Evolutionary conservation across 2,113 vertebrate genomes (phyloP).

Genomic region (Chlamydotis undulata): DNA sequence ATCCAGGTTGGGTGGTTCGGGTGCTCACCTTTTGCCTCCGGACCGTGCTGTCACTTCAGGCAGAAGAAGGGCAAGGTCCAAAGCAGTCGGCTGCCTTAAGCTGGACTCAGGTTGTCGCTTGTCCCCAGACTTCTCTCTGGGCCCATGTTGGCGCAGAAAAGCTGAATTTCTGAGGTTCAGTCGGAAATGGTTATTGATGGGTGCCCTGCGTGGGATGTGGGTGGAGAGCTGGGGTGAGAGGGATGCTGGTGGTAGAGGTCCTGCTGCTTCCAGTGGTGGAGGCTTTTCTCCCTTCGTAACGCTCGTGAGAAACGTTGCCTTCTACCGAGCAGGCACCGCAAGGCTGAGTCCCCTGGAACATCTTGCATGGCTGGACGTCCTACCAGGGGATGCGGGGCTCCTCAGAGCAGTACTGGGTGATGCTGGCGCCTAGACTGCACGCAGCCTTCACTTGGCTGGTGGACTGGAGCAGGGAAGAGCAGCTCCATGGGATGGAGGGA

Average conservation of each 20-base stretch:
- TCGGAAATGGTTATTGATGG: background rate
- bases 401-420: accelerated
- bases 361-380: accelerated
- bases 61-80: background rate
- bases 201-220: accelerated
- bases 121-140: background rate
- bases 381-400: background rate
- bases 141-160: background rate
- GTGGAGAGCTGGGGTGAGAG: background rate
- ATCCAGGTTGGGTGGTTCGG: background rate
- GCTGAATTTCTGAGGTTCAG: background rate
- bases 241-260: background rate
- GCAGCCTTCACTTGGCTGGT: background rate
- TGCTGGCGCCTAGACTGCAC: accelerated
- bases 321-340: accelerated
- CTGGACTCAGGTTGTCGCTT: background rate
- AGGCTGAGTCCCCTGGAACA: background rate
- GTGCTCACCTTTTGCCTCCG: background rate
- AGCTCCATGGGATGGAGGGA: background rate
- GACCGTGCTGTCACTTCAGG: background rate
- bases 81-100: background rate
- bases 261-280: background rate
- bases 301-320: accelerated
- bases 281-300: background rate
- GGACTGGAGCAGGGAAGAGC: background rate